Evolutionary conservation across 2,113 vertebrate genomes (phyloP).

Genomic region (Elephantulus edwardii): DNA sequence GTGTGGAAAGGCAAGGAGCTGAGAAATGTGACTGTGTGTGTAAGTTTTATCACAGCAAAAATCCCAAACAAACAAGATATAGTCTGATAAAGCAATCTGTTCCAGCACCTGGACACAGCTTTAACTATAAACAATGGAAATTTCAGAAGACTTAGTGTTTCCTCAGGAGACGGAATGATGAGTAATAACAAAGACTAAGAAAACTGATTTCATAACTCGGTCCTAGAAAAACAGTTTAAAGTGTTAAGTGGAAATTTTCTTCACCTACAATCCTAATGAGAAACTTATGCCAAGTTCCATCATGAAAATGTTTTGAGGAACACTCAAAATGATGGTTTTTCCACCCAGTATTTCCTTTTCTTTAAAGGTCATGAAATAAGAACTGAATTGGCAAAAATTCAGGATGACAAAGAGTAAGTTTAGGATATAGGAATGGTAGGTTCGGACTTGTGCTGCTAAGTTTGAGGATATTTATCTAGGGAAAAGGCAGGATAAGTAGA

Average conservation of each 20-base stretch:
- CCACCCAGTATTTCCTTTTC: neutral
- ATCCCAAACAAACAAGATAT: neutral
- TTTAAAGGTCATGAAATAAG: neutral
- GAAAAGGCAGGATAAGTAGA: neutral
- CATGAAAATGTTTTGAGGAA: neutral
- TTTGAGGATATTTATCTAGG: neutral
- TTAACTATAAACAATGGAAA: conserved; percentile 58
- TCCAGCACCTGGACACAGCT: conserved; percentile 9
- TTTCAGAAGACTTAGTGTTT: conserved; percentile 17
- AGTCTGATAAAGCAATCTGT: neutral
- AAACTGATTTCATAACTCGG: conserved; percentile 17
- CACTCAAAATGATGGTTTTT: conserved; percentile 21
- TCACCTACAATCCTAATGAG: conserved; percentile 24
- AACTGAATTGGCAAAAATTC: conserved; percentile 4
- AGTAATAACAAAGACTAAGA: conserved; percentile 53
- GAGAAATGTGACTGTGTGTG: neutral
- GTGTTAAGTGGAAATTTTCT: conserved; percentile 44
- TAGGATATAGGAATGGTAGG: neutral
- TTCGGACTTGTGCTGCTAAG: neutral
- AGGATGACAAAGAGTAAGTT: neutral
- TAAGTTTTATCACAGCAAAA: neutral
- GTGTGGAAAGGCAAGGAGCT: neutral
- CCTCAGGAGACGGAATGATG: neutral
- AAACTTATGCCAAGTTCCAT: conserved; percentile 4
- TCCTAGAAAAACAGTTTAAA: conserved; percentile 25